Conservation (phyloP, 2,797 vertebrate species). For the Podargus strigoides region DNA sequence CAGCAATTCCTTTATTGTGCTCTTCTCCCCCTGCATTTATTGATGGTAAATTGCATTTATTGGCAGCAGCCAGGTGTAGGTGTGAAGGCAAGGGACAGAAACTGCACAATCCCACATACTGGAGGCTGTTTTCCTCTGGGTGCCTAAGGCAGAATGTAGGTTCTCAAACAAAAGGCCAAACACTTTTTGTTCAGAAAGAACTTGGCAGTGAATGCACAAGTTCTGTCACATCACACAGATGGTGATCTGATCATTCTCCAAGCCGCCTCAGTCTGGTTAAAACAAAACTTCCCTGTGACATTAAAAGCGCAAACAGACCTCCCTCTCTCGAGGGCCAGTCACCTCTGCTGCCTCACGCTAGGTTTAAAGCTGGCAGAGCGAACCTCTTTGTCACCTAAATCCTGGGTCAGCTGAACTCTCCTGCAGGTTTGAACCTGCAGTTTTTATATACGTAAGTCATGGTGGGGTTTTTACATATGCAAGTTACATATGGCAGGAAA, state of each 20-base stretch:
- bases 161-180: background rate
- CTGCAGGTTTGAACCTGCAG: fast-evolving
- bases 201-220: background rate
- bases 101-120: fast-evolving
- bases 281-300: background rate
- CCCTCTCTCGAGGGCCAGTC: background rate
- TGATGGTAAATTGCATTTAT: too few relatives aligned
- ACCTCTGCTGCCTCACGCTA: background rate
- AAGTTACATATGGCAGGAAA: too few relatives aligned
- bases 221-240: background rate
- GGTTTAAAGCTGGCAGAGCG: background rate
- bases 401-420: background rate
- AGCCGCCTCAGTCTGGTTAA: background rate
- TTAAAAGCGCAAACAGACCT: background rate
- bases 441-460: background rate
- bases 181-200: background rate
- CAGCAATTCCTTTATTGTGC: background rate
- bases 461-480: too few relatives aligned
- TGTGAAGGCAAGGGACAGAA: background rate
- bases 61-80: background rate
- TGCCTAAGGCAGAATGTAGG: background rate
- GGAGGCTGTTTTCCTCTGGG: background rate
- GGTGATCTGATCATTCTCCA: background rate
- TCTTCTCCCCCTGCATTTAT: background rate
- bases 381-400: background rate